A percentile compares a stretch with the other conserved stretches of the same genome.
These are phyloP conservation scores for Caradrina kadenii DNA, from an alignment of 2,888 invertebrate genomes.

Conservation along the genomic window DNA sequence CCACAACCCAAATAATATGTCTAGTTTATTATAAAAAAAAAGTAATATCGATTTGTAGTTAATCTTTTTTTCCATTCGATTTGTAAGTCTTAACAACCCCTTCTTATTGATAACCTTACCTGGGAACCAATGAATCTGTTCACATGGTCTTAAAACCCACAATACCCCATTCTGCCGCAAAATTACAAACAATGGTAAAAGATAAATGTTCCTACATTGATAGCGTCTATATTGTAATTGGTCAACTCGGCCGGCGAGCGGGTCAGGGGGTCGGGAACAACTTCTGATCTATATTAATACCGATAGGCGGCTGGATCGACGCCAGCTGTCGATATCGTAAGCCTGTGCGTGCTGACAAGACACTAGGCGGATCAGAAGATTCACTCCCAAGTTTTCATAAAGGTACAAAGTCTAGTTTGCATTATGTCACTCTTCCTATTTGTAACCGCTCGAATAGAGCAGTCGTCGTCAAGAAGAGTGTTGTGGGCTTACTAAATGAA, in stretches of 20 bases:
- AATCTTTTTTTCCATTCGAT: background rate
- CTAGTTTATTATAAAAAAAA: background rate
- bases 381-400: background rate
- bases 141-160: background rate
- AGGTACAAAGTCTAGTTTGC: background rate
- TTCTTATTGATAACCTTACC: background rate
- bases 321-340: constrained; percentile 55
- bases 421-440: background rate
- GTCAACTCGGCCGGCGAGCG: constrained; percentile 18
- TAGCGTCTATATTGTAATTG: constrained; percentile 24
- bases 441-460: too few species aligned
- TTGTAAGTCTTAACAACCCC: background rate
- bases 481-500: too few species aligned
- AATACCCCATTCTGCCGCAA: background rate
- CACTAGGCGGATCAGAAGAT: background rate
- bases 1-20: too few species aligned
- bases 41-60: background rate
- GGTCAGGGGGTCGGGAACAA: constrained; percentile 49
- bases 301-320: constrained; percentile 54
- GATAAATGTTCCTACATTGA: constrained; percentile 8
- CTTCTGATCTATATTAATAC: constrained; percentile 61
- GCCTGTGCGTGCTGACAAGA: background rate
- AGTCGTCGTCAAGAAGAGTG: too few species aligned
- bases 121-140: constrained; percentile 2
- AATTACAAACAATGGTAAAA: background rate